These are phyloP conservation scores for Euphonia xanthogaster DNA, from an alignment of 2,797 vertebrate species.

Conservation along the genomic window DNA sequence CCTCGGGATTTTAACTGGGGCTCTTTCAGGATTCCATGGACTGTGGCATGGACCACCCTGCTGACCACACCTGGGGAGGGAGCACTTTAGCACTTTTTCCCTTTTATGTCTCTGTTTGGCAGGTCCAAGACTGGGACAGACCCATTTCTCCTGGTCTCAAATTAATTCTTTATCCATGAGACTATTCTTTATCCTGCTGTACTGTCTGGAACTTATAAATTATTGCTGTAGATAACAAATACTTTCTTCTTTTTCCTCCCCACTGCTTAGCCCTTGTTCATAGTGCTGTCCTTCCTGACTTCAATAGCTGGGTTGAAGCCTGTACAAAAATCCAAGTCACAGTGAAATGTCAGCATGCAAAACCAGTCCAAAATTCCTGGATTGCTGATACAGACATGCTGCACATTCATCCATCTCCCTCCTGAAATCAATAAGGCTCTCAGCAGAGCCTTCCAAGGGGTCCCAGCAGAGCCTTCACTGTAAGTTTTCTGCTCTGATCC, in stretches of 20 bases:
- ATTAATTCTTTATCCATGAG: slow-evolving; percentile 1
- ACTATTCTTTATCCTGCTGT: slow-evolving; percentile 11
- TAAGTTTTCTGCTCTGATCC: neutral
- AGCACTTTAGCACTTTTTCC: neutral
- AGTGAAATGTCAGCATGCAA: neutral
- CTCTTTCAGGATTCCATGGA: neutral
- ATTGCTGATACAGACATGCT: neutral
- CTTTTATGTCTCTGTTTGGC: neutral
- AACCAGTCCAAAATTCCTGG: neutral
- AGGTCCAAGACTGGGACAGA: neutral
- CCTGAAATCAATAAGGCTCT: neutral
- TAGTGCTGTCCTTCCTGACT: neutral
- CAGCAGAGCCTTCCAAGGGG: neutral
- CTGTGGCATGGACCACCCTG: neutral
- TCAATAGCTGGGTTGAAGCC: neutral
- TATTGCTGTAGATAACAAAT: neutral
- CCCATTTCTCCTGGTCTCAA: neutral
- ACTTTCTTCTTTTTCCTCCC: neutral
- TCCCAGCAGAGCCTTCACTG: neutral
- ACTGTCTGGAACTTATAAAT: slow-evolving; percentile 17
- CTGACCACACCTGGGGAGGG: neutral
- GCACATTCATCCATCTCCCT: neutral
- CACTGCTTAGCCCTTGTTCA: neutral
- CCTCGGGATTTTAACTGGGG: neutral
- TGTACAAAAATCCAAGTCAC: neutral